These are phyloP conservation scores for Nannoperca australis DNA, from an alignment of 2,797 vertebrate genomes.

Conservation along the genomic window DNA sequence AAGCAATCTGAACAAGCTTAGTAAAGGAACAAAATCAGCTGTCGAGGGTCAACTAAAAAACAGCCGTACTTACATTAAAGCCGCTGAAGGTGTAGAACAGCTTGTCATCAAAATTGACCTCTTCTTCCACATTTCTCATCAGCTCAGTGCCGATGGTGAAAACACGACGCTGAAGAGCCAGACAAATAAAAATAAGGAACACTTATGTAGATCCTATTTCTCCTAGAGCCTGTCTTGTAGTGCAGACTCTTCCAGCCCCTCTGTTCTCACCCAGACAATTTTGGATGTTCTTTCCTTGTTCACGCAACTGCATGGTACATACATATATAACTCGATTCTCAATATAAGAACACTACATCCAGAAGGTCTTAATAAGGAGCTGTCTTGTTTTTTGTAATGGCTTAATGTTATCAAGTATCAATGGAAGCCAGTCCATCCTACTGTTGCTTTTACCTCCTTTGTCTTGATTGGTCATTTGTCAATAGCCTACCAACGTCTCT, in stretches of 20 bases:
- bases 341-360: neutral
- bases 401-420: constrained; percentile 5
- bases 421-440: neutral
- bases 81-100: constrained; percentile 82
- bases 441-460: neutral
- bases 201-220: constrained; percentile 3
- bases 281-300: neutral
- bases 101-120: constrained; percentile 62
- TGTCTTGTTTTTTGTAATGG: neutral
- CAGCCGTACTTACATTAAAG: constrained; percentile 75
- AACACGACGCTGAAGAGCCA: constrained; percentile 56
- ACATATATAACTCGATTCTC: constrained; percentile 11
- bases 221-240: neutral
- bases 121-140: constrained; percentile 82
- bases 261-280: neutral
- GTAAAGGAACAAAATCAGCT: constrained; percentile 33
- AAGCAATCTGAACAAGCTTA: constrained; percentile 12
- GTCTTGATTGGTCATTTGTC: neutral
- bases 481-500: neutral
- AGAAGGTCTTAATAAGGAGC: constrained; percentile 4
- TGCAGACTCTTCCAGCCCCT: neutral
- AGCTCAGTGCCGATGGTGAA: constrained; percentile 85
- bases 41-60: neutral
- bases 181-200: constrained; percentile 11
- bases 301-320: neutral